Evolutionary conservation across 2,113 vertebrate genomes (phyloP).

Genomic region (Corvus hawaiiensis): DNA sequence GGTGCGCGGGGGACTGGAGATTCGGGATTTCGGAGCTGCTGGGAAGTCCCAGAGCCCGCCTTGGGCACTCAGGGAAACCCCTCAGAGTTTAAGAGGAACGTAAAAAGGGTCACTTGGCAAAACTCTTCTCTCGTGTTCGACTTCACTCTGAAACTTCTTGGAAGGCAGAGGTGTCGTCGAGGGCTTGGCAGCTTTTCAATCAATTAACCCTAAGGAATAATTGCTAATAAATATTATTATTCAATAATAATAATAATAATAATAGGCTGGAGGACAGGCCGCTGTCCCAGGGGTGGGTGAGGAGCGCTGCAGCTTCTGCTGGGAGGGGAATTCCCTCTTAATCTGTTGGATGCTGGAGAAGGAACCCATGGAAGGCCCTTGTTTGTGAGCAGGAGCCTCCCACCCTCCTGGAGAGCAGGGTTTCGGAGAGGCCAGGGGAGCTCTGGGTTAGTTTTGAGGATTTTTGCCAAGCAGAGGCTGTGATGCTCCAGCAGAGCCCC

Average conservation of each 20-base stretch:
- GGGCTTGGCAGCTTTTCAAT: no score
- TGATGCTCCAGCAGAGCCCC: neutral
- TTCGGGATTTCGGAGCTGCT: neutral
- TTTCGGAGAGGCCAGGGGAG: neutral
- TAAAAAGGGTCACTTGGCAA: neutral
- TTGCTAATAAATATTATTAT: no score
- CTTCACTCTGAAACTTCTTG: neutral
- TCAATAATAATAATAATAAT: no score
- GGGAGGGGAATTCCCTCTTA: neutral
- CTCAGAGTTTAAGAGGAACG: fast-evolving
- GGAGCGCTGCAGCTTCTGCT: neutral
- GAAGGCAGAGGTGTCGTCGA: no score
- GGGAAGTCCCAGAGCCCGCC: neutral
- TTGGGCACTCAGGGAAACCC: neutral
- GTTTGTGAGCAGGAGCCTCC: neutral
- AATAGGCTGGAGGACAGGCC: neutral
- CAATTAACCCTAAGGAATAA: neutral
- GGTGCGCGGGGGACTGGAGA: neutral
- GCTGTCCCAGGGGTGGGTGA: neutral
- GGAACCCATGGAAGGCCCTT: neutral
- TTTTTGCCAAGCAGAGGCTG: neutral
- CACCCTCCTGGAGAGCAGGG: neutral
- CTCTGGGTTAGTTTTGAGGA: neutral
- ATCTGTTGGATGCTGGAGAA: neutral
- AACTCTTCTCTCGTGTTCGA: fast-evolving